A percentile compares a stretch with the other conserved stretches of the same genome.
These are phyloP conservation scores for Melanostigma gelatinosum DNA, from an alignment of 2,113 vertebrate genomes.

Conservation along the genomic window DNA sequence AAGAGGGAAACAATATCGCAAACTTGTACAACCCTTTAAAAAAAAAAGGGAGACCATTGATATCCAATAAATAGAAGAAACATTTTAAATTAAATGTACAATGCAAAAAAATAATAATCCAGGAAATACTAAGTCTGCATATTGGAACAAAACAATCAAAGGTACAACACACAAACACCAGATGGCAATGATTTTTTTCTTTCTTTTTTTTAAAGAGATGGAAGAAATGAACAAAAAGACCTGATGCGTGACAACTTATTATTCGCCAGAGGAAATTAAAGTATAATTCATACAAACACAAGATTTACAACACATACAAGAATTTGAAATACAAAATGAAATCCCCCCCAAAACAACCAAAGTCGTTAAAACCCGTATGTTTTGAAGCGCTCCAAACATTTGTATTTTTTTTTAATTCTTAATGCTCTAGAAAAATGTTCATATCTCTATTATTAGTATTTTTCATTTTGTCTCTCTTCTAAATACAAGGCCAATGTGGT, in stretches of 20 bases:
- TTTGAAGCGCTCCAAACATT: conserved; percentile 85
- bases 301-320: conserved; percentile 78
- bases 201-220: conserved; percentile 50
- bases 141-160: conserved; percentile 67
- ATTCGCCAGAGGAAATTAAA: conserved; percentile 62
- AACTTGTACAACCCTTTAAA: conserved; percentile 73
- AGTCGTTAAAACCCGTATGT: conserved; percentile 86
- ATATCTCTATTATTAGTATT: conserved; percentile 87
- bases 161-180: conserved; percentile 72
- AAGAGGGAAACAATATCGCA: conserved; percentile 30
- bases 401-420: conserved; percentile 80
- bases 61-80: conserved; percentile 85
- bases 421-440: conserved; percentile 89
- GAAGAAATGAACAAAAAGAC: conserved; percentile 57
- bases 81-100: conserved; percentile 82
- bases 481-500: conserved; percentile 91
- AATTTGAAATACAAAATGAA: conserved; percentile 64
- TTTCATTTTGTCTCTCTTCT: conserved; percentile 84
- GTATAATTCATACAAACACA: conserved; percentile 66
- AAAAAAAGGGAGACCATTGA: conserved; percentile 76
- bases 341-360: conserved; percentile 60
- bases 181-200: conserved; percentile 52
- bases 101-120: conserved; percentile 55
- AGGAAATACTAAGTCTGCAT: conserved; percentile 71
- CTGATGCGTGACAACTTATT: conserved; percentile 72